Evolutionary conservation across 2,113 vertebrate species (phyloP).

Genomic region (Aegypius monachus): DNA sequence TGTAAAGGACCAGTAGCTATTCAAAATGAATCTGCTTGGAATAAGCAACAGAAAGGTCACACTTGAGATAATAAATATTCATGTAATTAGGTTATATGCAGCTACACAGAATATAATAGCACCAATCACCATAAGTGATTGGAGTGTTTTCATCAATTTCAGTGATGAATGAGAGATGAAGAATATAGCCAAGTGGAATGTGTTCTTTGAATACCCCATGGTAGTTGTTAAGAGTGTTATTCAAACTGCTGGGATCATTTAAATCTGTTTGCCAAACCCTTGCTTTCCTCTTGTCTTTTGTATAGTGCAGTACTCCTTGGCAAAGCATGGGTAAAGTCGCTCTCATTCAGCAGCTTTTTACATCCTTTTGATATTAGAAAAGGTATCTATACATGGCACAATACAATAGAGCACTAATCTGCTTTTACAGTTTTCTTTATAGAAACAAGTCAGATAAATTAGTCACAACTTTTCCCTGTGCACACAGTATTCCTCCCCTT

Average conservation of each 20-base stretch:
- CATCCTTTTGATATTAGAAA: neutral
- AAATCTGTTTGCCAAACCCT: neutral
- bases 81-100: constrained; percentile 53
- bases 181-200: neutral
- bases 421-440: neutral
- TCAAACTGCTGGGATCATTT: neutral
- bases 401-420: neutral
- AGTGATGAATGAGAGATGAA: neutral
- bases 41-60: constrained; percentile 19
- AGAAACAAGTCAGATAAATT: neutral
- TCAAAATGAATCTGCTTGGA: neutral
- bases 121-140: constrained; percentile 36
- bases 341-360: neutral
- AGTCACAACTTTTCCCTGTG: neutral
- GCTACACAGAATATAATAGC: neutral
- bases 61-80: constrained; percentile 46
- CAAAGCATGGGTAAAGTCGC: neutral
- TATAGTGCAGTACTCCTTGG: neutral
- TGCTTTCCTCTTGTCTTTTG: neutral
- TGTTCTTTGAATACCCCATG: neutral
- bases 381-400: neutral
- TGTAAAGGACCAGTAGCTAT: neutral
- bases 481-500: neutral
- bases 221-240: neutral
- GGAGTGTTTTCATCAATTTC: neutral